phyloP scores from a whole-genome alignment of 2,888 invertebrate species.

The Habroteleia sp. region DNA sequence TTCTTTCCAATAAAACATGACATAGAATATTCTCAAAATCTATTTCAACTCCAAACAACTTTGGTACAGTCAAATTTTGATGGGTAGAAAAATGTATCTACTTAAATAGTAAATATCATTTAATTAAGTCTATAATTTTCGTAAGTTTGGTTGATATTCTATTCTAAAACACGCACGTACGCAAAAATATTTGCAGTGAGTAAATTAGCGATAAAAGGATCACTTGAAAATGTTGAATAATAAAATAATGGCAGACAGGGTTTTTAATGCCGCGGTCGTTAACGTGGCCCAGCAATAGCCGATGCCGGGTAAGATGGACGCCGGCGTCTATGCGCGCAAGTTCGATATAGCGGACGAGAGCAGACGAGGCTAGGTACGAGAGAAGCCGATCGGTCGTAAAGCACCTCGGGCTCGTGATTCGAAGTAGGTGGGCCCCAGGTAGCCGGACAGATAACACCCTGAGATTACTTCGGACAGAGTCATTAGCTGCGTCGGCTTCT shows the following conservation, averaged over 20 bases:
- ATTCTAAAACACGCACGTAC: slow-evolving; percentile 19
- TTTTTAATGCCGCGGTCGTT: slow-evolving; percentile 57
- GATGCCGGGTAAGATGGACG: slow-evolving; percentile 53
- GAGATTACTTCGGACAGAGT: slow-evolving; percentile 81
- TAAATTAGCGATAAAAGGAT: slow-evolving; percentile 55
- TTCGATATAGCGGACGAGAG: slow-evolving; percentile 49
- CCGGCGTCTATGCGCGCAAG: slow-evolving; percentile 61
- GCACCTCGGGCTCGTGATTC: slow-evolving; percentile 78
- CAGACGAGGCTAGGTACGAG: slow-evolving; percentile 38
- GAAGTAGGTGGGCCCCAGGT: slow-evolving; percentile 81
- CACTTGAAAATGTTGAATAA: slow-evolving; percentile 57
- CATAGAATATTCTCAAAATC: too few species aligned
- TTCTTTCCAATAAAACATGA: too few species aligned
- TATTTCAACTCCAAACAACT: too few species aligned
- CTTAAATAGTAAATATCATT: too few species aligned
- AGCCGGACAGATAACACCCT: slow-evolving; percentile 81
- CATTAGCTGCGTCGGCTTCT: slow-evolving; percentile 81
- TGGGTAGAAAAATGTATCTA: too few species aligned
- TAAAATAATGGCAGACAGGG: slow-evolving; percentile 49
- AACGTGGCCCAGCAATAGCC: slow-evolving; percentile 50
- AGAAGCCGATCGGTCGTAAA: slow-evolving; percentile 67
- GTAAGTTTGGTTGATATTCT: too few species aligned
- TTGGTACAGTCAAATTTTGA: too few species aligned
- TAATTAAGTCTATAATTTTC: too few species aligned
- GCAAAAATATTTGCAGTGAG: slow-evolving; percentile 49